Conservation (phyloP, 2,113 vertebrate genomes). For the Cacatua alba region DNA sequence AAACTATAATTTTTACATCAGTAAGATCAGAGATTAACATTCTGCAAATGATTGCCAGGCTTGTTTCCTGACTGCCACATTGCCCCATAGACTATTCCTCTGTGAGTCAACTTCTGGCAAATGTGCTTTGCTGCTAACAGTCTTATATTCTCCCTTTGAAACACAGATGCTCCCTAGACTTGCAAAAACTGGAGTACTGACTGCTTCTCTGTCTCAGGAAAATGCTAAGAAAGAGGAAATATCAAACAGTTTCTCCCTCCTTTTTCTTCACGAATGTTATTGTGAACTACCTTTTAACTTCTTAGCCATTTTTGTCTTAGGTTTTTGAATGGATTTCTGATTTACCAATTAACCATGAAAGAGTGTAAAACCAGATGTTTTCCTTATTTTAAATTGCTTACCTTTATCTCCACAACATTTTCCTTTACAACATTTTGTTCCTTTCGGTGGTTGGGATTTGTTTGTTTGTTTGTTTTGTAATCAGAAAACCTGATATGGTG, state of each 20-base stretch:
- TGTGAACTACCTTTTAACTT: not conserved
- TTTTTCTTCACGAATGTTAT: not conserved
- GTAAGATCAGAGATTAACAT: not conserved
- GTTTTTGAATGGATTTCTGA: not conserved
- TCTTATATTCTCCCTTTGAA: not conserved
- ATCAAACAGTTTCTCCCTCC: not conserved
- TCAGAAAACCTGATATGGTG: not conserved
- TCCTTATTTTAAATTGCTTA: not conserved
- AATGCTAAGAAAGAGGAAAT: not conserved
- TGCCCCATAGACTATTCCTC: not conserved
- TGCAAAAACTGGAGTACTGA: not conserved
- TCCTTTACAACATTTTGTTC: not conserved
- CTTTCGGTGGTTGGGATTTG: not conserved
- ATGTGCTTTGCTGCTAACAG: not conserved
- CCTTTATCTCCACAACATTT: not conserved
- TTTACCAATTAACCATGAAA: not conserved
- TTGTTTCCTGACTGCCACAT: not conserved
- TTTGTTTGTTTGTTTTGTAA: not conserved
- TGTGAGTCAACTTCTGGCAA: not conserved
- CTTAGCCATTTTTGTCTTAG: not conserved
- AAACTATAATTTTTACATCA: not conserved
- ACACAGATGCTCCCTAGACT: not conserved
- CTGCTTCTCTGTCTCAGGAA: not conserved
- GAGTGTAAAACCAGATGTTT: not conserved
- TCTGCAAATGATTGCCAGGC: not conserved